A percentile compares a stretch with the other conserved stretches of the same genome.
Conservation (phyloP, 2,113 vertebrate genomes). For the Nycticryphes semicollaris region DNA sequence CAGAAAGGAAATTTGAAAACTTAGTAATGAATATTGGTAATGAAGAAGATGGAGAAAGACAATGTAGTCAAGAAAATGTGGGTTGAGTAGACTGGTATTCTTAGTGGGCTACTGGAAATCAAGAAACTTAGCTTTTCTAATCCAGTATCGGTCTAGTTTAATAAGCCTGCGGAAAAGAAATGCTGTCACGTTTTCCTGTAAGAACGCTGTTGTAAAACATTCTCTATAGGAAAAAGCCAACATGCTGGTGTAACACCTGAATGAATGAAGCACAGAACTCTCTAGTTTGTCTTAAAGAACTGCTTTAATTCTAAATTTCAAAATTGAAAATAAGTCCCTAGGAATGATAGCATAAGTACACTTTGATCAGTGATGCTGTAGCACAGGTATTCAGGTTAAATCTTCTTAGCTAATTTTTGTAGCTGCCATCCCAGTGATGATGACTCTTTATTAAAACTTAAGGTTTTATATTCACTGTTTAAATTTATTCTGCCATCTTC, state of each 20-base stretch:
- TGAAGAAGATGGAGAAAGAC: neutral
- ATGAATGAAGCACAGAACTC: neutral
- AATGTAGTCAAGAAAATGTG: neutral
- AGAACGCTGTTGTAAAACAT: neutral
- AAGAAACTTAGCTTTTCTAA: neutral
- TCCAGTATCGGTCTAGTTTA: neutral
- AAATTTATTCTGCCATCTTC: neutral
- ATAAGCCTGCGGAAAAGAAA: neutral
- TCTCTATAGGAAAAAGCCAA: neutral
- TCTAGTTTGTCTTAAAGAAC: neutral
- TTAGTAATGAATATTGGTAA: neutral
- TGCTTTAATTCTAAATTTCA: neutral
- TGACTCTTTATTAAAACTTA: neutral
- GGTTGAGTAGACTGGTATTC: neutral
- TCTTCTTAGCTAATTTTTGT: neutral
- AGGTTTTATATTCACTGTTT: neutral
- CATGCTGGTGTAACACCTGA: neutral
- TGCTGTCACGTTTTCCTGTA: neutral
- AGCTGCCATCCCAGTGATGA: neutral
- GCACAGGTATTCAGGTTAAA: neutral
- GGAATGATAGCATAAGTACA: neutral
- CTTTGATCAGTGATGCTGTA: neutral
- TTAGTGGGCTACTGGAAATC: neutral
- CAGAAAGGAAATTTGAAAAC: neutral
- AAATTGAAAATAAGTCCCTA: neutral